Base-by-base conservation (phyloP, 53 echinoderm and acorn worm species). In the Patiria pectinifera region DNA sequence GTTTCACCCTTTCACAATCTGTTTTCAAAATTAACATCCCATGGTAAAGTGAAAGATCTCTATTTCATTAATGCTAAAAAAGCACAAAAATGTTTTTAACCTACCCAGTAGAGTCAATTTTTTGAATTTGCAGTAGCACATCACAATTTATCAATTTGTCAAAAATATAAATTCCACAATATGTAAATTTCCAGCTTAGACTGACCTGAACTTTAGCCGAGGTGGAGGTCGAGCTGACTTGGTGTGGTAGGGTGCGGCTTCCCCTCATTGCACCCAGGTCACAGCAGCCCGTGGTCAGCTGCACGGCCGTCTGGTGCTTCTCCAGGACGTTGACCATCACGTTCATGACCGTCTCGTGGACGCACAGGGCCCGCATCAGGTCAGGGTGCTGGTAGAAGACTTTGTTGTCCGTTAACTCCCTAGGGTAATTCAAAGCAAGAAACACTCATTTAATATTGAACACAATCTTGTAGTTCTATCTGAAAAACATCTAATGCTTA, bases 361-460 rank as follows among this genome's bases (percentile, higher is more conserved):
- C 95, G 71, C 93, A 96, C 19, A 98, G 94, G 14, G 98, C 98
- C 62, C 98, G 91, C 96, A 98, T 98, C 26, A 98, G 95, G 77
- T 98, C 98, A 60, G 98, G 98, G 78, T 98, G 98, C 79, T 98
- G 98, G 91, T 98, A 98, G 93, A 98, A 98, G 22, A 96, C 98
- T 80, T 96, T 98, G 95, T 98, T 98, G 89, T 98, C 98, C 23
- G 98, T 98, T 86, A 98, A 49, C 89, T 98, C 98, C 96, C 98
- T 98, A 71, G n/a, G 91, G 69, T 74, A 23, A 74, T 74, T 3
- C 74, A 74, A 9, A n/a, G 9, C n/a, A 74, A 23, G 74, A 24
- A 4, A 74, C 22, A 53, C 53, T 53, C 0, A 8, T 53, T 53
- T 53, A 53, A 53, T 8, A 8, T 8, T 53, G 8, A 53, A 53